Conservation (phyloP, 2,888 invertebrate genomes). For the Lagria hirta region DNA sequence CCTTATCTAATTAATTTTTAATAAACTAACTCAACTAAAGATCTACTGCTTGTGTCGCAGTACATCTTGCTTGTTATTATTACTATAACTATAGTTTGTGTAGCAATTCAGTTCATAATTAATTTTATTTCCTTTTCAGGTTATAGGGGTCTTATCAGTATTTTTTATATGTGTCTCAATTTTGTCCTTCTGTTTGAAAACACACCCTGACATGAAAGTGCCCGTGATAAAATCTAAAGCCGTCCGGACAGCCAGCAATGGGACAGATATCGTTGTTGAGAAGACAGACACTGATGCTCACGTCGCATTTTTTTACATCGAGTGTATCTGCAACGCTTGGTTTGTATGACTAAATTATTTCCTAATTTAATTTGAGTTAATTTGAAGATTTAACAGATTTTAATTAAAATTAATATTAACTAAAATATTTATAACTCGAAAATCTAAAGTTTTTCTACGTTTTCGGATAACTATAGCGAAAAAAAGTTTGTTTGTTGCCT, state of each 20-base stretch:
- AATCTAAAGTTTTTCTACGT: too few species aligned
- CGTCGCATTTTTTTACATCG: slow-evolving; percentile 96
- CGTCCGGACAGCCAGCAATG: slow-evolving; percentile 73
- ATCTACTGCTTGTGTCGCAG: too few species aligned
- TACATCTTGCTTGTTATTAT: background rate
- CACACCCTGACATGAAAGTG: slow-evolving; percentile 97
- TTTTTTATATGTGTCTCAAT: slow-evolving; percentile 99
- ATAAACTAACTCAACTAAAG: too few species aligned
- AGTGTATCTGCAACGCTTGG: slow-evolving; percentile 99
- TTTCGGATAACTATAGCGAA: too few species aligned
- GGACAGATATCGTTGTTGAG: slow-evolving; percentile 82
- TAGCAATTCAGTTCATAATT: background rate
- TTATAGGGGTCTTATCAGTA: slow-evolving; percentile 96
- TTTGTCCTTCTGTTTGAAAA: slow-evolving; percentile 99
- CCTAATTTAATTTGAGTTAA: too few species aligned
- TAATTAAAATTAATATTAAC: too few species aligned
- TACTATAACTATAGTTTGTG: background rate
- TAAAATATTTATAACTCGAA: too few species aligned
- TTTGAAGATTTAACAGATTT: too few species aligned
- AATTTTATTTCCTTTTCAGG: slow-evolving; percentile 63
- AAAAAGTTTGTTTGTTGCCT: too few species aligned
- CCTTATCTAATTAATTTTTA: too few species aligned
- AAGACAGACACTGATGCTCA: slow-evolving; percentile 93
- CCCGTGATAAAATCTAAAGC: slow-evolving; percentile 82
- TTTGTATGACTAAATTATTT: too few species aligned